Percentiles rank a stretch among this genome's conserved stretches.
These are phyloP conservation scores for Charadrius vociferus DNA, from an alignment of 2,113 vertebrate genomes.

Conservation along the genomic window DNA sequence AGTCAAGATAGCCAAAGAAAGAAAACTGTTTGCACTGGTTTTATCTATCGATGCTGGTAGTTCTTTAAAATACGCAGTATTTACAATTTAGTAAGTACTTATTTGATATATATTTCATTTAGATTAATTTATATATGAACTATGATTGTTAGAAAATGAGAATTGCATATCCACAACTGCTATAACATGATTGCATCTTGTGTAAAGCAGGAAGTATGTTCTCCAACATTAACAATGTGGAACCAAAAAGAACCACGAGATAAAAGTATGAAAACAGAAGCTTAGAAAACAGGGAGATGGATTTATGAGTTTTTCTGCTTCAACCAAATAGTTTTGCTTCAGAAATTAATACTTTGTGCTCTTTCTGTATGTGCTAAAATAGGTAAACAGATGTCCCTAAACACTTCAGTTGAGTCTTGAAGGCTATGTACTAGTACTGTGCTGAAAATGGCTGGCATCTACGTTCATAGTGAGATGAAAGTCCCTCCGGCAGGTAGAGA, in stretches of 20 bases:
- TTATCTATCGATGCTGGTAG: background rate
- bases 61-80: background rate
- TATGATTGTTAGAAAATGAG: background rate
- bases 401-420: background rate
- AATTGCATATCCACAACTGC: background rate
- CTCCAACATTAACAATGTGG: background rate
- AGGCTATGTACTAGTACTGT: background rate
- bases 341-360: background rate
- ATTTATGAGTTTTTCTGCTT: background rate
- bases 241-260: background rate
- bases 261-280: background rate
- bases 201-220: background rate
- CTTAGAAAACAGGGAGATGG: background rate
- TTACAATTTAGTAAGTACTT: background rate
- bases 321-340: background rate
- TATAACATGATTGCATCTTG: background rate
- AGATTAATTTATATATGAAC: background rate
- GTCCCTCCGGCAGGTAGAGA: background rate
- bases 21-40: background rate
- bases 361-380: background rate
- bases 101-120: background rate
- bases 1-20: background rate
- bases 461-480: background rate
- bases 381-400: background rate
- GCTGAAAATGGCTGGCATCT: background rate